Evolutionary conservation across 2,888 invertebrate species (phyloP), one percentile per base, ranked within the genome.

Genomic region (Arge pagana): DNA sequence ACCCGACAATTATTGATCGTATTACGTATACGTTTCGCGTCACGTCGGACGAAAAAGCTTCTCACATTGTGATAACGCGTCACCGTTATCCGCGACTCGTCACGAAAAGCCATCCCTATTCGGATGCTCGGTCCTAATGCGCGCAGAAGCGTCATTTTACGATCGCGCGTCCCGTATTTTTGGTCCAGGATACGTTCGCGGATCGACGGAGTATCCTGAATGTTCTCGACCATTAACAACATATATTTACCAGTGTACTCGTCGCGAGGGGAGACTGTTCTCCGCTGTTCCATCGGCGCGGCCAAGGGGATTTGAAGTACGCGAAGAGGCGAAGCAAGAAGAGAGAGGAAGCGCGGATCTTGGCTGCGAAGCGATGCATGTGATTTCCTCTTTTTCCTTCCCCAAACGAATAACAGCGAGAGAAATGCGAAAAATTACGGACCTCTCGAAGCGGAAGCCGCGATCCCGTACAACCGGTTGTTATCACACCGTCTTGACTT

Each of bases 281-380:
- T 30, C 3, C 13, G 7, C 6, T 10, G 15, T 33, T 11, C 33
- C 28, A n/a, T n/a, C n/a, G n/a, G n/a, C 42, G 42, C 18, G 42
- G 18, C 37, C 37, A 37, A 33, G 23, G 23, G 31, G 23, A n/a
- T n/a, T n/a, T n/a, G 24, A 18, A 8, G 11, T 39, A 4, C 39
- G 19, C n/a, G 24, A 8, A 28, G 26, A 28, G n/a, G n/a, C n/a
- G n/a, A n/a, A n/a, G n/a, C n/a, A n/a, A n/a, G 41, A 18, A 41
- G 30, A 30, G 23, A 23, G 45, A 45, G 70, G 66, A 70, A 70
- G 61, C 60, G 69, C 61, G 63, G 61, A 66, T 68, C 64, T 68
- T 60, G 55, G 62, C 57, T 57, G 62, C 63, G 63, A 67, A 70
- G 62, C 63, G 69, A 65, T 59, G 69, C 69, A 66, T 70, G 61